phyloP scores from a whole-genome alignment of 2,113 vertebrate genomes.

The Herpailurus yagouaroundi region DNA sequence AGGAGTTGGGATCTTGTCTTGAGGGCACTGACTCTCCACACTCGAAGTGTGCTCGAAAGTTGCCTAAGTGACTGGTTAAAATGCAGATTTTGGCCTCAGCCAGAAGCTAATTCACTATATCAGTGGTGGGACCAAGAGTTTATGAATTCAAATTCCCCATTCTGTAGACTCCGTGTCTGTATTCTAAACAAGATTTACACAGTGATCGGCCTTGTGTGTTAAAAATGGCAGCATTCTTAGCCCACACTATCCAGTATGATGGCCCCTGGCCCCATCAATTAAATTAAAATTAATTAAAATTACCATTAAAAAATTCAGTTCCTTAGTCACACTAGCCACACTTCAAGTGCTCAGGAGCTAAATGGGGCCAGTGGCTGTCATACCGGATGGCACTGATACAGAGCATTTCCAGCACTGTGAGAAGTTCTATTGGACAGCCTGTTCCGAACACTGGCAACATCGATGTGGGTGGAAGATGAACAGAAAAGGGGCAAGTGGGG shows the following conservation, averaged over 20 bases:
- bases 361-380: not conserved
- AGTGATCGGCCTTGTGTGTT: not conserved
- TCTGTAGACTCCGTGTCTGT: not conserved
- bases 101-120: not conserved
- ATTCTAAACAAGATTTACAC: not conserved
- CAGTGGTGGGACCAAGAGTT: not conserved
- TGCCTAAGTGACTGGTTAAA: not conserved
- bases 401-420: not conserved
- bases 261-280: not conserved
- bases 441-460: not conserved
- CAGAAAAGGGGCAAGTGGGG: not conserved
- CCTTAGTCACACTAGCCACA: not conserved
- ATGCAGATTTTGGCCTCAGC: not conserved
- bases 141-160: not conserved
- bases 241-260: not conserved
- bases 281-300: not conserved
- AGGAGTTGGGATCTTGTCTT: not conserved
- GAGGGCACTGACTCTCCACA: not conserved
- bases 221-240: not conserved
- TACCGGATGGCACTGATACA: not conserved
- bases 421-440: not conserved
- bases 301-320: not conserved
- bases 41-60: not conserved
- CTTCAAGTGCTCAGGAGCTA: not conserved
- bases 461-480: not conserved